phyloP scores from a whole-genome alignment of 1,140 invertebrate species.

The Heliconius eleuchia region DNA sequence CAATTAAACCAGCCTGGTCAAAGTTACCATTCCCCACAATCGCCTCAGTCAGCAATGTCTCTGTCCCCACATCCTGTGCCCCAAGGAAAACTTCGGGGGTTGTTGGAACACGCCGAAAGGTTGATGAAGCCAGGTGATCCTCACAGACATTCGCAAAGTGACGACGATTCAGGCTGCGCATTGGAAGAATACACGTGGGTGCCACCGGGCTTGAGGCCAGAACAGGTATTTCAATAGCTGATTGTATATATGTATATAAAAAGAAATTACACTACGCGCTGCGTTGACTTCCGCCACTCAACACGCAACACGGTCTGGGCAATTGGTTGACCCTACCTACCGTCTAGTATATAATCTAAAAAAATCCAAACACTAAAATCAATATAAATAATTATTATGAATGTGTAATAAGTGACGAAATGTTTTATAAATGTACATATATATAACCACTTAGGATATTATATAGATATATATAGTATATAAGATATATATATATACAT shows the following conservation, averaged over 20 bases:
- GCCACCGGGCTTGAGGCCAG: constrained; percentile 95
- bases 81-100: constrained; percentile 76
- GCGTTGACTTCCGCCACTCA: neutral
- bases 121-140: constrained; percentile 84
- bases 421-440: neutral
- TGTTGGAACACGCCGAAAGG: constrained; percentile 76
- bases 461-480: too few relatives aligned
- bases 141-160: constrained; percentile 95
- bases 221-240: constrained; percentile 87
- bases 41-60: constrained; percentile 71
- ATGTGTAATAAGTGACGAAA: too few relatives aligned
- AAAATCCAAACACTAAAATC: too few relatives aligned
- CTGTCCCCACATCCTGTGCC: constrained; percentile 74
- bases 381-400: too few relatives aligned
- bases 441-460: neutral
- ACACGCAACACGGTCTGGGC: neutral
- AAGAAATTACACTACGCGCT: too few relatives aligned
- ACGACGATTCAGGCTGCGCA: constrained; percentile 98
- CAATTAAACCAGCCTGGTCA: constrained; percentile 59
- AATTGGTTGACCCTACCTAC: too few relatives aligned
- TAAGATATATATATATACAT: neutral
- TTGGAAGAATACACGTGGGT: constrained; percentile 99
- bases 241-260: neutral
- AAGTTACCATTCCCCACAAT: constrained; percentile 66
- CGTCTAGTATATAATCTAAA: too few relatives aligned